Percentiles rank a stretch among this genome's conserved stretches.
Evolutionary conservation across 2,113 vertebrate species (phyloP).

Genomic region (Phaetusa simplex): DNA sequence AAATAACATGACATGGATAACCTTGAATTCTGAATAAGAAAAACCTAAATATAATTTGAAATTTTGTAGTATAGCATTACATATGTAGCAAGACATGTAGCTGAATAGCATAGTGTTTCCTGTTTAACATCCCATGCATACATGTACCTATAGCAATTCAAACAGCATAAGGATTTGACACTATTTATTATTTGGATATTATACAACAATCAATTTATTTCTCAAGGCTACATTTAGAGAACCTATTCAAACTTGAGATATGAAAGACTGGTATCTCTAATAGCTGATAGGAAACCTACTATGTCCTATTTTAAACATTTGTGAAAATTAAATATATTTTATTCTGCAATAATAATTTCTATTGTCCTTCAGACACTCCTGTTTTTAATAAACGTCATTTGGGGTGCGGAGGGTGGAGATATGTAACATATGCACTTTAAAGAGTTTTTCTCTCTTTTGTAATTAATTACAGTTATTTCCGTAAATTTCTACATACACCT

Average conservation of each 20-base stretch:
- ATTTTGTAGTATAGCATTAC: background rate
- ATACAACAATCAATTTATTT: background rate
- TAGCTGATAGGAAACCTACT: background rate
- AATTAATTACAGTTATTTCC: background rate
- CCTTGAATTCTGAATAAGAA: background rate
- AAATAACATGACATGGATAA: background rate
- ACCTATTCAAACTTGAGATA: background rate
- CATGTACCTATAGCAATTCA: background rate
- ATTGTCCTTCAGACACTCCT: background rate
- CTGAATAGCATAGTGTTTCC: background rate
- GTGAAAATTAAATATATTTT: background rate
- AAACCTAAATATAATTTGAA: background rate
- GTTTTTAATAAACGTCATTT: background rate
- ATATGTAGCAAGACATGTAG: background rate
- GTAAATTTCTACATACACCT: background rate
- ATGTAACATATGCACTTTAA: background rate
- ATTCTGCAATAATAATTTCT: background rate
- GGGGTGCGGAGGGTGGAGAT: background rate
- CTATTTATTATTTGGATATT: background rate
- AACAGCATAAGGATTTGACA: background rate
- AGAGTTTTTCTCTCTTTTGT: background rate
- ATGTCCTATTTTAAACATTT: background rate
- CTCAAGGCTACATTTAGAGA: background rate
- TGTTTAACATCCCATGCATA: background rate
- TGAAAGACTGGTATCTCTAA: background rate